These are phyloP conservation scores for Aegotheles bennettii DNA, from an alignment of 2,113 vertebrate genomes.

Conservation along the genomic window DNA sequence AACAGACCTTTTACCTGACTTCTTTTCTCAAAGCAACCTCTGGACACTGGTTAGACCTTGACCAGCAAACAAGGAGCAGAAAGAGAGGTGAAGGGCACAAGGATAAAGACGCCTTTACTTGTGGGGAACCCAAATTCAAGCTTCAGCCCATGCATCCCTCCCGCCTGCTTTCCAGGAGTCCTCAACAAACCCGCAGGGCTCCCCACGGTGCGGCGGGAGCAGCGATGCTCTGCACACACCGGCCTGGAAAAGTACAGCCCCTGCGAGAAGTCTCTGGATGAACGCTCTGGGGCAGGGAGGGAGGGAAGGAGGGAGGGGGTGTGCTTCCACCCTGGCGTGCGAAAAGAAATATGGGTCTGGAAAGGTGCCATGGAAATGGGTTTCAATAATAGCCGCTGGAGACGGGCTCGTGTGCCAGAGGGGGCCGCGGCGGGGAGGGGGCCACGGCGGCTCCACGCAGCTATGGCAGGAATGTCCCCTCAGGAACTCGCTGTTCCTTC, in stretches of 20 bases:
- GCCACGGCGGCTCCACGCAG: not conserved
- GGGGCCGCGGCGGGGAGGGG: not conserved
- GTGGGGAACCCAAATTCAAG: not conserved
- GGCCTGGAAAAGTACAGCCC: slow-evolving; percentile 57
- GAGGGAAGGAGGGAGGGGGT: not conserved
- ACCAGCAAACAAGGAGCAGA: not conserved
- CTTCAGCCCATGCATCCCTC: not conserved
- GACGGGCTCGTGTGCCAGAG: not conserved
- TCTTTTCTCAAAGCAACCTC: not conserved
- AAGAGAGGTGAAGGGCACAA: not conserved
- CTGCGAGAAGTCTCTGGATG: slow-evolving; percentile 21
- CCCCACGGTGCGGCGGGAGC: fast-evolving
- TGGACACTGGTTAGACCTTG: not conserved
- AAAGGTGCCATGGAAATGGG: slow-evolving; percentile 16
- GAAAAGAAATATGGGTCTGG: slow-evolving; percentile 31
- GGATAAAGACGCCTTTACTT: fast-evolving
- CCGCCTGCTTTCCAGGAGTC: not conserved
- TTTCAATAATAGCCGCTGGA: slow-evolving; percentile 31
- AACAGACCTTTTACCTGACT: not conserved
- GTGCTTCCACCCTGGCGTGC: not conserved
- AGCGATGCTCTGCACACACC: fast-evolving
- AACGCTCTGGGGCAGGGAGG: not conserved
- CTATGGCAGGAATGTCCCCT: slow-evolving; percentile 69
- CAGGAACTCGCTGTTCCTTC: slow-evolving; percentile 70
- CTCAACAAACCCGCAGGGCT: not conserved